A percentile compares a stretch with the other conserved stretches of the same genome.
These are phyloP conservation scores for Cordilura impudica DNA, from an alignment of 2,888 invertebrate genomes.

Conservation along the genomic window DNA sequence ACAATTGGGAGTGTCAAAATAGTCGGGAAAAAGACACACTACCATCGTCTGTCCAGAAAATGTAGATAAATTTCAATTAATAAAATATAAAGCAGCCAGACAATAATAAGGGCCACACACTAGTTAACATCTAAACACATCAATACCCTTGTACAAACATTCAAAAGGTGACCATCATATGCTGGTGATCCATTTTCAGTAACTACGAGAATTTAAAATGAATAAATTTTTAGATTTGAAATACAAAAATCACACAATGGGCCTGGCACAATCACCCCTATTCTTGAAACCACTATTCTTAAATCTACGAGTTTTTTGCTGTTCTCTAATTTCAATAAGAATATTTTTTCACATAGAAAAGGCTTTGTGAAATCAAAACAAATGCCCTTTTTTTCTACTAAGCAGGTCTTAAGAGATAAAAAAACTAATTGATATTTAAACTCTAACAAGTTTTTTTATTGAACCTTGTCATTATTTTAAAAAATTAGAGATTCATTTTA, in stretches of 20 bases:
- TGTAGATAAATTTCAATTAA: constrained; percentile 63
- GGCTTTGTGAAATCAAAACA: too few species aligned
- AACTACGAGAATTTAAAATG: not conserved
- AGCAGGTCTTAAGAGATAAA: too few species aligned
- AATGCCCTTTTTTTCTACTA: too few species aligned
- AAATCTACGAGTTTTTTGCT: too few species aligned
- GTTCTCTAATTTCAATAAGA: too few species aligned
- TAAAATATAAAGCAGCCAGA: constrained; percentile 50
- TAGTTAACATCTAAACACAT: too few species aligned
- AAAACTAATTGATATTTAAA: too few species aligned
- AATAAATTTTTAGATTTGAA: not conserved
- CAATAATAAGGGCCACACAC: constrained; percentile 49
- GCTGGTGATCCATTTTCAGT: constrained; percentile 37
- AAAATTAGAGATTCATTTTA: too few species aligned
- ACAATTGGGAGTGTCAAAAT: constrained; percentile 48
- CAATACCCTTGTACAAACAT: constrained; percentile 2
- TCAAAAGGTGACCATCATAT: not conserved
- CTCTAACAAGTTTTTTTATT: too few species aligned
- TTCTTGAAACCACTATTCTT: too few species aligned
- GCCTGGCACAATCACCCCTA: not conserved
- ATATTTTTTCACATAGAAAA: too few species aligned
- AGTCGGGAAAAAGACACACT: constrained; percentile 1
- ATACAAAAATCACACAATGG: not conserved
- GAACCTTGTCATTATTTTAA: too few species aligned
- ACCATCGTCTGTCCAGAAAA: constrained; percentile 41